Base-by-base conservation (phyloP, 2,113 vertebrate species). In the Ameiurus melas region DNA sequence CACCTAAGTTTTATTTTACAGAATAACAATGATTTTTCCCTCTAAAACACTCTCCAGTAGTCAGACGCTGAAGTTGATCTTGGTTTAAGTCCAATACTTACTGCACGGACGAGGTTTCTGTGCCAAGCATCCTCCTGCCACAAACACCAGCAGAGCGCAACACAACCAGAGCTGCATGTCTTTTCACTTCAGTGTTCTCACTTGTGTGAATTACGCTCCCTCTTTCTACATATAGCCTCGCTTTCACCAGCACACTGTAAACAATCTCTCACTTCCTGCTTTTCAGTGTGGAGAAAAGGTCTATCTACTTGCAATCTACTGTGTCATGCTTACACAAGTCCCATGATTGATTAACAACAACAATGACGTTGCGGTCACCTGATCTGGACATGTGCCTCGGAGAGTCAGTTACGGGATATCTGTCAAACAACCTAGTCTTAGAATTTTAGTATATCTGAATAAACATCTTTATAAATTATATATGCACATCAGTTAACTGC, bases 51-150 rank as follows among this genome's bases (percentile, higher is more conserved):
- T 51, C 9, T 47, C 47, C 30, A 73, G 27, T 30, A n/a, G 13
- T 17, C 7, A 73, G 8, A 75, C 22, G 25, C 71, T 10, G 39
- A 77, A 8, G 10, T 75, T 43, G 19, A 43, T 22, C 36, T 22
- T 77, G n/a, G 57, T 30, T n/a, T 25, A 20, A 60, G 20, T 62
- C 1, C 20, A 25, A 27, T 83, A 94, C 94, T 94, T 87, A 96
- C 95, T 25, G 89, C 95, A 95, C 0, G 87, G 94, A 0, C 36
- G 87, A 66, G 95, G 95, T 71, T 1, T 90, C 58, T 92, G 71
- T 14, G 93, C 92, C 75, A 92, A 90, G 83, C 91, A 92, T 43
- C 53, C 64, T 25, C 12, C 71, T 16, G 12, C 92, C 86, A 94
- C 20, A 27, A 91, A 91, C 3, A 30, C 2, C 0, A 94, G 53